Evolutionary conservation across 2,797 vertebrate species (phyloP).

Genomic region (Acipenser transmontanus): DNA sequence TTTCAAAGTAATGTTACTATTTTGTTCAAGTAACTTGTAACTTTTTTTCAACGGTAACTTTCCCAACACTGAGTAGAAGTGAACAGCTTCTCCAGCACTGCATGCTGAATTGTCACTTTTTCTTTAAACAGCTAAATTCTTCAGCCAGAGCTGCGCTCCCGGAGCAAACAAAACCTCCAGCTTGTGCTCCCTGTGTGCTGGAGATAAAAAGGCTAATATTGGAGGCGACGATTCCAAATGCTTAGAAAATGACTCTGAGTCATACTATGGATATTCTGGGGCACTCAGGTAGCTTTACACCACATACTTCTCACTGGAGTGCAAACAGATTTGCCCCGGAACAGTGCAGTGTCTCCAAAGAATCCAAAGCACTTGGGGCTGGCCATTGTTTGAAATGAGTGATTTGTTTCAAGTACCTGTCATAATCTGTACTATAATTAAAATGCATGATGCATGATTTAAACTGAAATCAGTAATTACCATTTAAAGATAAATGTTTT

Average conservation of each 20-base stretch:
- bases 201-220: slow-evolving; percentile 31
- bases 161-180: slow-evolving; percentile 40
- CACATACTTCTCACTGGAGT: not conserved
- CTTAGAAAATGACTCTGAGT: slow-evolving; percentile 42
- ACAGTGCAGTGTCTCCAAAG: not conserved
- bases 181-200: slow-evolving; percentile 50
- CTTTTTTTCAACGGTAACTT: not conserved
- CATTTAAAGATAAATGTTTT: too few relatives aligned
- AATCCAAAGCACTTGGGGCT: not conserved
- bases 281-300: slow-evolving; percentile 54
- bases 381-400: not conserved
- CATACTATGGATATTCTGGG: slow-evolving; percentile 57
- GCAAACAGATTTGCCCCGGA: not conserved
- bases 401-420: not conserved
- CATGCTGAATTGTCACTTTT: slow-evolving; percentile 8
- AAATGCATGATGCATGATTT: not conserved
- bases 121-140: slow-evolving; percentile 44
- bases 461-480: too few relatives aligned
- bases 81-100: too few relatives aligned
- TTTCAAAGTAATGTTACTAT: not conserved
- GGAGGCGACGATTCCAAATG: slow-evolving; percentile 42
- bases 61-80: too few relatives aligned
- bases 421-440: not conserved
- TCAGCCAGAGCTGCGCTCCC: slow-evolving; percentile 56
- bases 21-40: not conserved